phyloP scores from a whole-genome alignment of 2,888 invertebrate genomes.

The Lysandra coridon region DNA sequence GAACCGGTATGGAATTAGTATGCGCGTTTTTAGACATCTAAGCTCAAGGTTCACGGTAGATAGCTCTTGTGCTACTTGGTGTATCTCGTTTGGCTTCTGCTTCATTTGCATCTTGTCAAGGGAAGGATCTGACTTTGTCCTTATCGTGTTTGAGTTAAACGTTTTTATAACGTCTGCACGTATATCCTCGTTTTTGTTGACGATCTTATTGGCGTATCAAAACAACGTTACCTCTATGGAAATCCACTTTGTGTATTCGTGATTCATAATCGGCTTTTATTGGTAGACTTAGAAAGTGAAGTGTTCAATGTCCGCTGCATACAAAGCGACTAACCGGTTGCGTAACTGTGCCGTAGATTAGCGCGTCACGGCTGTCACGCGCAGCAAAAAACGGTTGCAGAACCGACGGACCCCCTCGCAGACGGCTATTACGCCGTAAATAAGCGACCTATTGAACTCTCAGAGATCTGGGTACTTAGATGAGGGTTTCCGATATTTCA shows the following conservation, averaged over 20 bases:
- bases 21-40: neutral
- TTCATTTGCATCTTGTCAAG: conserved; percentile 54
- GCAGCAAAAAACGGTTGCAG: conserved; percentile 55
- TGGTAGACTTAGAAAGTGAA: conserved; percentile 60
- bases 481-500: neutral
- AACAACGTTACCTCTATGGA: conserved; percentile 6
- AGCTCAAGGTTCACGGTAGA: conserved; percentile 10
- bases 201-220: neutral
- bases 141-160: neutral
- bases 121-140: conserved; percentile 44
- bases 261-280: conserved; percentile 17
- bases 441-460: conserved; percentile 56
- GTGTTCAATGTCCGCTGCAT: conserved; percentile 60
- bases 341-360: conserved; percentile 64
- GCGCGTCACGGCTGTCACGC: conserved; percentile 59
- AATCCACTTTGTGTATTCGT: conserved; percentile 20
- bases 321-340: conserved; percentile 64
- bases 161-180: neutral
- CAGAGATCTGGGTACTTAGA: conserved; percentile 44
- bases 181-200: conserved; percentile 14
- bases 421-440: conserved; percentile 42
- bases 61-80: neutral
- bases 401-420: conserved; percentile 47
- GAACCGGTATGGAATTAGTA: conserved; percentile 22
- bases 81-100: conserved; percentile 36